Evolutionary conservation across 1,140 invertebrate species (phyloP), one percentile per base, ranked within the genome.

Genomic region (Doryteuthis pealeii): DNA sequence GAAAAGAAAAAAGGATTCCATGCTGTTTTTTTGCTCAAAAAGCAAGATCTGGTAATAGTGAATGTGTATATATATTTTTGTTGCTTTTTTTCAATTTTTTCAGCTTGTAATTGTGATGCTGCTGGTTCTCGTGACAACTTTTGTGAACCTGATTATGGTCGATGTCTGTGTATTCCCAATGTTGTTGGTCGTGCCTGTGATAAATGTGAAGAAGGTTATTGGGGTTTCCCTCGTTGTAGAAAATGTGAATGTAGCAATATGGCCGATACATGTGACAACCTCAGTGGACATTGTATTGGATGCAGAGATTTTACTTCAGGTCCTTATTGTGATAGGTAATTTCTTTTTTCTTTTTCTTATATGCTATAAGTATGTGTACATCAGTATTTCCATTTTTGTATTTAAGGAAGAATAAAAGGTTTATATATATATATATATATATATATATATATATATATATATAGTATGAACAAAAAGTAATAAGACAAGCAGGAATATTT

Each of bases 161-260:
- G 99, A 81, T 99, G 98, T 89, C 93, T 94, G 82, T 99, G 98
- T 86, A 91, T 94, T 80, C 91, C 93, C 0, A 97, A 98, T 67
- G 80, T 97, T 0, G 98, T 96, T 81, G 96, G 96, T 0, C 89
- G 95, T 66, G 93, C 93, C 76, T 99, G 98, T 88, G 83, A 85
- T 45, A 43, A 74, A 32, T 88, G 87, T 79, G 67, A 80, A 22
- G 72, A 68, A 26, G 87, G 87, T 10, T 85, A 79, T 79, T 88
- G 80, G 78, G 84, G 94, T 83, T 97, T 99, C 90, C 98, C 98
- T 0, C 93, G 96, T 79, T 99, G 98, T 87, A 91, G 94, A 80
- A 91, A 92, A 45, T 99, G 98, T 87, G 92, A 97, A 80, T 99
- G 98, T 88, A 97, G 99, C 86, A 97, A 97, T 0, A 96, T 99